Evolutionary conservation across 2,888 invertebrate species (phyloP).

Genomic region (Ceramica pisi): DNA sequence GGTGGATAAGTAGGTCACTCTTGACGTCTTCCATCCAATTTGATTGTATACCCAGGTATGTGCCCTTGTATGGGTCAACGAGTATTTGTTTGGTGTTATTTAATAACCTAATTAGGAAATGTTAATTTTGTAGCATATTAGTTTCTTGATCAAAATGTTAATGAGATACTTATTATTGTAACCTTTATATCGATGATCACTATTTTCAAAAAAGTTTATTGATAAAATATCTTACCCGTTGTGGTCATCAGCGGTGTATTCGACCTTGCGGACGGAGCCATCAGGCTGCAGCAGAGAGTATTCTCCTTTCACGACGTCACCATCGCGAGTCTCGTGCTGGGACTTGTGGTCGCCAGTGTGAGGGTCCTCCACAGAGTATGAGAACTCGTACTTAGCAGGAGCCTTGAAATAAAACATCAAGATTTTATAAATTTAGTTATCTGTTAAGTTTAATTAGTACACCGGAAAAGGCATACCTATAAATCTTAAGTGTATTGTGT

Average conservation of each 20-base stretch:
- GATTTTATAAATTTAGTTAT: not conserved
- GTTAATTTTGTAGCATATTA: constrained; percentile 1
- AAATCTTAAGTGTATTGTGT: not conserved
- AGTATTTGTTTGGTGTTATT: not conserved
- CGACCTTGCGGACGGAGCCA: constrained; percentile 89
- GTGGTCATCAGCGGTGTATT: constrained; percentile 90
- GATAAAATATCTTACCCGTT: constrained; percentile 82
- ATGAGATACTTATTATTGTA: not conserved
- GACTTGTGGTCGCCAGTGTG: constrained; percentile 91
- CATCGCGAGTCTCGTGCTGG: constrained; percentile 86
- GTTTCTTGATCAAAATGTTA: constrained; percentile 17
- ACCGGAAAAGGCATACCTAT: not conserved
- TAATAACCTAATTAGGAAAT: not conserved
- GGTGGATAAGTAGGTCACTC: not conserved
- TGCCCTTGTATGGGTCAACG: not conserved
- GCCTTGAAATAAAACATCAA: constrained; percentile 72
- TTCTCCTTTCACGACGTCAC: constrained; percentile 89
- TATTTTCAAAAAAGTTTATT: not conserved
- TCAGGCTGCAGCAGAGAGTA: constrained; percentile 90
- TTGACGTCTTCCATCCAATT: not conserved
- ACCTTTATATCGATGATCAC: not conserved
- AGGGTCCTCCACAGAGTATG: constrained; percentile 90
- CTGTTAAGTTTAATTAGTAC: not conserved
- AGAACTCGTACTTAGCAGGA: constrained; percentile 90
- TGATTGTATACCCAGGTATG: not conserved